phyloP scores from a whole-genome alignment of 2,888 invertebrate genomes.

The Lydus trimaculatus region DNA sequence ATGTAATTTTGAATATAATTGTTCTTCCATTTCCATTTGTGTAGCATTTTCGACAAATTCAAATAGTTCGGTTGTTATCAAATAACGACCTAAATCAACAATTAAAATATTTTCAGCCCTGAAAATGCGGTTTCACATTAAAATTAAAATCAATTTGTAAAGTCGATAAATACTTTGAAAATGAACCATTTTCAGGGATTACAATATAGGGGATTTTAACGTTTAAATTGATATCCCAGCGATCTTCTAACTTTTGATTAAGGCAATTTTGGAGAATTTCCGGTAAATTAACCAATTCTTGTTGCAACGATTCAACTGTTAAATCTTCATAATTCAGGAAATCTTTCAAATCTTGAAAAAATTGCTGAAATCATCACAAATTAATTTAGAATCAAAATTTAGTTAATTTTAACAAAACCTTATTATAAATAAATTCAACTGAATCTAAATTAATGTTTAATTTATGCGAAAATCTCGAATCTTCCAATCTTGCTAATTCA shows the following conservation, averaged over 20 bases:
- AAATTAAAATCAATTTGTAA: not conserved
- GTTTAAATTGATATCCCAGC: slow-evolving; percentile 70
- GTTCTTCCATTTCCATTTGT: slow-evolving; percentile 82
- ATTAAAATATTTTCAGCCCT: slow-evolving; percentile 76
- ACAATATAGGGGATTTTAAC: slow-evolving; percentile 79
- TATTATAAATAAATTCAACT: slow-evolving; percentile 78
- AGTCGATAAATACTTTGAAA: slow-evolving; percentile 65
- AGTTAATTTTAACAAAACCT: slow-evolving; percentile 57
- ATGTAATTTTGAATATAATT: slow-evolving; percentile 78
- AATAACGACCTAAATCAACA: slow-evolving; percentile 74
- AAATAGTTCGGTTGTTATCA: slow-evolving; percentile 76
- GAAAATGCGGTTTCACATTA: slow-evolving; percentile 38
- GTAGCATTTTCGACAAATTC: slow-evolving; percentile 77
- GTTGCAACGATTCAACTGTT: not conserved
- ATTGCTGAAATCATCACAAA: slow-evolving; percentile 41
- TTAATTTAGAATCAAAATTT: not conserved
- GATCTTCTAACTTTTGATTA: slow-evolving; percentile 47
- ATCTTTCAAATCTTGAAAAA: slow-evolving; percentile 42
- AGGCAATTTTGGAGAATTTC: slow-evolving; percentile 24
- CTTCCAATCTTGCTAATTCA: slow-evolving; percentile 77
- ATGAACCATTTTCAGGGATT: slow-evolving; percentile 76
- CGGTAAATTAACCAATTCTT: not conserved
- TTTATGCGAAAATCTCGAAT: slow-evolving; percentile 70
- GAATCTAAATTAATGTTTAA: slow-evolving; percentile 74
- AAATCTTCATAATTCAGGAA: slow-evolving; percentile 34